A percentile compares a stretch with the other conserved stretches of the same genome.
phyloP scores from a whole-genome alignment of 1,140 invertebrate species.

The Diorhabda elongata region DNA sequence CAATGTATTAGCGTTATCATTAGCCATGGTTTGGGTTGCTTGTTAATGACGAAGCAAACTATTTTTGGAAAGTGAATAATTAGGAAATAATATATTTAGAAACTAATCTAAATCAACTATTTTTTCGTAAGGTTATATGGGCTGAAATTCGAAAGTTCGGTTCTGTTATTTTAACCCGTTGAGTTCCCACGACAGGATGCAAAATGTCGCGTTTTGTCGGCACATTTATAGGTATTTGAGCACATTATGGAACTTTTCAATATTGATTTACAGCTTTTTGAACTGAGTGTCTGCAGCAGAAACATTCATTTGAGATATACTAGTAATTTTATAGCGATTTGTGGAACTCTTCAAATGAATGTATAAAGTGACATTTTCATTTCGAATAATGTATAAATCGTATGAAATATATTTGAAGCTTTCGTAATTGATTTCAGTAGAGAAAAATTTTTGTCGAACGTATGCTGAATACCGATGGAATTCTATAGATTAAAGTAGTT shows the following conservation, averaged over 20 bases:
- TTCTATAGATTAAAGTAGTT: too few species aligned
- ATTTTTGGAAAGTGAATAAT: too few species aligned
- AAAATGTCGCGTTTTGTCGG: conserved; percentile 17
- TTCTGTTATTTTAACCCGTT: neutral
- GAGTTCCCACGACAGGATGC: conserved; percentile 8
- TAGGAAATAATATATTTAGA: too few species aligned
- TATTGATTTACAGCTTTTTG: conserved; percentile 11
- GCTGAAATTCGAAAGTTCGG: neutral
- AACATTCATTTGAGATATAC: neutral
- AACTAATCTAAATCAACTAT: too few species aligned
- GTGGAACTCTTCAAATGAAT: neutral
- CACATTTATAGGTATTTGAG: conserved; percentile 18
- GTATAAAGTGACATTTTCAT: neutral
- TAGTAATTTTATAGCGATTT: neutral
- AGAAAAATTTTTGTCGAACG: too few species aligned
- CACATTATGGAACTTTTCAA: conserved; percentile 16
- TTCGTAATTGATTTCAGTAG: too few species aligned
- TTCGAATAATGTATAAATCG: neutral
- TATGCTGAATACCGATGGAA: too few species aligned
- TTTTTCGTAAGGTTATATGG: too few species aligned
- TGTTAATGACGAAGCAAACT: too few species aligned
- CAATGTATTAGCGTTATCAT: too few species aligned
- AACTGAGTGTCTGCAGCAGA: conserved; percentile 9
- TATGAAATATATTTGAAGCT: too few species aligned
- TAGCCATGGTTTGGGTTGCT: too few species aligned